A percentile compares a stretch with the other conserved stretches of the same genome.
Conservation (phyloP, 1,140 invertebrate genomes). For the Magallana angulata region DNA sequence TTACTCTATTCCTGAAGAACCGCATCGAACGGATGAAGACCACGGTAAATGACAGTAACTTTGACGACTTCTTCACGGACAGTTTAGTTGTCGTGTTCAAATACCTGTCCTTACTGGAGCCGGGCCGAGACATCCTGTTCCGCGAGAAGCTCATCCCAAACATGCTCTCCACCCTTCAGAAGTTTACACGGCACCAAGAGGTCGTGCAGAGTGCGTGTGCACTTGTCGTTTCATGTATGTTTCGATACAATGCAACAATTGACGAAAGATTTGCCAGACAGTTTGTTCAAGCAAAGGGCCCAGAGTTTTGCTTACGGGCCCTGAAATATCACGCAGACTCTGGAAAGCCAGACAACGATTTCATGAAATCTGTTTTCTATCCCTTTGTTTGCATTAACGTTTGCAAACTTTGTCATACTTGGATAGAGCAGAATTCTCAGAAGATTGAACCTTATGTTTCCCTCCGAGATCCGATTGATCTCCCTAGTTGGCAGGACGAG, state of each 20-base stretch:
- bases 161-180: slow-evolving; percentile 42
- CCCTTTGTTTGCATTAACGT: slow-evolving; percentile 54
- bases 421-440: slow-evolving; percentile 59
- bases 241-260: slow-evolving; percentile 41
- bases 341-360: slow-evolving; percentile 48
- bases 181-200: slow-evolving; percentile 34
- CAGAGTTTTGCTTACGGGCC: slow-evolving; percentile 61
- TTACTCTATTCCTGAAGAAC: slow-evolving; percentile 41
- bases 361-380: slow-evolving; percentile 46
- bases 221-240: slow-evolving; percentile 56
- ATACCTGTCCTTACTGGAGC: slow-evolving; percentile 34
- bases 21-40: slow-evolving; percentile 50
- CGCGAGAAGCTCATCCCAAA: slow-evolving; percentile 49
- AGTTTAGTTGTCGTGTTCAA: slow-evolving; percentile 38
- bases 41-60: slow-evolving; percentile 18
- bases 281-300: slow-evolving; percentile 60
- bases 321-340: slow-evolving; percentile 52
- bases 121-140: slow-evolving; percentile 36
- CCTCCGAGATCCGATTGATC: slow-evolving; percentile 26
- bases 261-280: slow-evolving; percentile 64
- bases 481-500: slow-evolving; percentile 17
- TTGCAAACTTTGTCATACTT: slow-evolving; percentile 55
- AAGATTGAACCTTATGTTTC: slow-evolving; percentile 50
- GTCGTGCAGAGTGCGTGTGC: background rate
- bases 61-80: slow-evolving; percentile 33